Evolutionary conservation across 2,888 invertebrate species (phyloP), one percentile per base, ranked within the genome.

Genomic region (Andricus curvator): DNA sequence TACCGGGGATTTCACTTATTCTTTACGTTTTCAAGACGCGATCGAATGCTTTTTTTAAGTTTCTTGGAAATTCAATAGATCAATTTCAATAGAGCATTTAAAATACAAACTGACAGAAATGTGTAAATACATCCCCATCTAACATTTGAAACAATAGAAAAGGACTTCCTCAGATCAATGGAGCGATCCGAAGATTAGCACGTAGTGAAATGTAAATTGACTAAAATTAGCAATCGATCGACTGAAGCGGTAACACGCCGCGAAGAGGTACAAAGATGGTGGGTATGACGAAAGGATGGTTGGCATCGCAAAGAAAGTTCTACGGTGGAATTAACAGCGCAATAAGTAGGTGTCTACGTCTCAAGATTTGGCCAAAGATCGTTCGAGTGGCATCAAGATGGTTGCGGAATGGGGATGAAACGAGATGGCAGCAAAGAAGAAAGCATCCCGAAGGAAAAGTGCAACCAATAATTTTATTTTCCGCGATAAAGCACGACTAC

Each of bases 401-500:
- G 67, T 79, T 74, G 41, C 70, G 78, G 76, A 81, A 67, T 70
- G 74, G 68, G 66, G 77, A 67, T 77, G 80, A 60, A 79, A 51
- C 76, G 66, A 81, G 76, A 60, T 67, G 22, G 81, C 79, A 78
- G 78, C 80, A 84, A 82, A 8, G 37, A 78, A 80, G 84, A 82
- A 74, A 68, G 81, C 79, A 79, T 70, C 48, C 78, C 67, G 65
- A 77, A 81, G 78, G 86, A 88, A 90, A 89, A 90, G 88, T 88
- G 89, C 88, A 88, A 88, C 88, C 87, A 89, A 91, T 91, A 89
- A 91, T 91, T 91, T 90, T 88, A 91, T 91, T 90, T 89, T 86
- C 85, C 84, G 87, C 86, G 90, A 91, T 90, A 91, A 90, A 90
- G 89, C 90, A 90, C 89, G 89, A 82, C 84, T 74, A 33, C 48